Evolutionary conservation across 2,113 vertebrate species (phyloP).

Genomic region (Neotragus pygmaeus): DNA sequence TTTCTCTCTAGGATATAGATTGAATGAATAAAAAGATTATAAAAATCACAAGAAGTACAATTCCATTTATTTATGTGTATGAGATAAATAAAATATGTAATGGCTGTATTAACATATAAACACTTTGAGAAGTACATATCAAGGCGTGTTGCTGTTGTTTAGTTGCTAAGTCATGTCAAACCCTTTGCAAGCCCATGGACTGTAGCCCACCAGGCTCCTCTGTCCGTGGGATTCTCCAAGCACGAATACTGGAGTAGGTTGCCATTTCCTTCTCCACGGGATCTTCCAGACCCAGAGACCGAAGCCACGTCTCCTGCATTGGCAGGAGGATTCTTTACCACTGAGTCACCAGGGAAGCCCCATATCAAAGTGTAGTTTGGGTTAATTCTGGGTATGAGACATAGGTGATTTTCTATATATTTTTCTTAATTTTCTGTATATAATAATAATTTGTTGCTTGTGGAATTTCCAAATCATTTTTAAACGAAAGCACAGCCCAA

Average conservation of each 20-base stretch:
- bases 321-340: neutral
- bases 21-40: neutral
- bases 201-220: neutral
- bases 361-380: neutral
- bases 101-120: neutral
- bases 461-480: neutral
- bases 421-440: neutral
- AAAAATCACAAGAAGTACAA: neutral
- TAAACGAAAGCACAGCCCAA: neutral
- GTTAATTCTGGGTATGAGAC: neutral
- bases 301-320: neutral
- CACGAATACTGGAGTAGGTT: neutral
- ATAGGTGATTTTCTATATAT: neutral
- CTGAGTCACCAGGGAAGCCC: neutral
- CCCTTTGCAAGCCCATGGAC: neutral
- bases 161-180: neutral
- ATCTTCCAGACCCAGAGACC: neutral
- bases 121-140: neutral
- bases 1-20: neutral
- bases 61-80: neutral
- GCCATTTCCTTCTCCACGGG: neutral
- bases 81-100: conserved; percentile 7
- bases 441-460: neutral
- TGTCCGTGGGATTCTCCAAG: neutral
- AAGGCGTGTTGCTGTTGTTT: neutral